A percentile compares a stretch with the other conserved stretches of the same genome.
These are phyloP conservation scores for Pseudochirops cupreus DNA, from an alignment of 2,797 vertebrate species.

Conservation along the genomic window DNA sequence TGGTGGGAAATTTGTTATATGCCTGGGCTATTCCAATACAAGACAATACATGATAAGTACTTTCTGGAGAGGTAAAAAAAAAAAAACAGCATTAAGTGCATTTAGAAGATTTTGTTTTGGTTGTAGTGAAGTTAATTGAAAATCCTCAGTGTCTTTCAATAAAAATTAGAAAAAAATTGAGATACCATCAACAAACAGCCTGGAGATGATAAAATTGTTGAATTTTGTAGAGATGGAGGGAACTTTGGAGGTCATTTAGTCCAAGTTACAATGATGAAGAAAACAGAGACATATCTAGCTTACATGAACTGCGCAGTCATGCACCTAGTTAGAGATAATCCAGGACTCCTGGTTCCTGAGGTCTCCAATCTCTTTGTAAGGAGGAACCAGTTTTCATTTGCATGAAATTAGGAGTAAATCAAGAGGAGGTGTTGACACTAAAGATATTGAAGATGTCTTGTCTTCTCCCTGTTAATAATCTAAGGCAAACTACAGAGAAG, in stretches of 20 bases:
- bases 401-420: background rate
- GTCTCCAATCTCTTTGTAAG: slow-evolving; percentile 3
- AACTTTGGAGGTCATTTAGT: background rate
- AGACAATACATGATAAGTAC: background rate
- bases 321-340: background rate
- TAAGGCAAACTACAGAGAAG: background rate
- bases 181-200: background rate
- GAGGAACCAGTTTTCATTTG: background rate
- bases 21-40: background rate
- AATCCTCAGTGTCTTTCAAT: slow-evolving; percentile 9
- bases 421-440: slow-evolving; percentile 1
- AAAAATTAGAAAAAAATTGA: slow-evolving; percentile 29
- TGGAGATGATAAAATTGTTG: slow-evolving; percentile 29
- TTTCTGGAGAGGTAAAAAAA: background rate
- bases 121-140: slow-evolving; percentile 46
- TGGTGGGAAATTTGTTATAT: background rate
- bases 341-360: background rate
- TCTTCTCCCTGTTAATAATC: slow-evolving; percentile 1
- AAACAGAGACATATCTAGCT: background rate
- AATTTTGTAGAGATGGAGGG: slow-evolving; percentile 10
- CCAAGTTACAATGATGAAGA: background rate
- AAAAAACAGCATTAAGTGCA: background rate
- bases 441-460: slow-evolving; percentile 7
- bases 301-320: slow-evolving; percentile 19
- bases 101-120: background rate